Percentiles rank a stretch among this genome's conserved stretches.
These are phyloP conservation scores for Marasmarcha lunaedactyla DNA, from an alignment of 2,888 invertebrate species.

Conservation along the genomic window DNA sequence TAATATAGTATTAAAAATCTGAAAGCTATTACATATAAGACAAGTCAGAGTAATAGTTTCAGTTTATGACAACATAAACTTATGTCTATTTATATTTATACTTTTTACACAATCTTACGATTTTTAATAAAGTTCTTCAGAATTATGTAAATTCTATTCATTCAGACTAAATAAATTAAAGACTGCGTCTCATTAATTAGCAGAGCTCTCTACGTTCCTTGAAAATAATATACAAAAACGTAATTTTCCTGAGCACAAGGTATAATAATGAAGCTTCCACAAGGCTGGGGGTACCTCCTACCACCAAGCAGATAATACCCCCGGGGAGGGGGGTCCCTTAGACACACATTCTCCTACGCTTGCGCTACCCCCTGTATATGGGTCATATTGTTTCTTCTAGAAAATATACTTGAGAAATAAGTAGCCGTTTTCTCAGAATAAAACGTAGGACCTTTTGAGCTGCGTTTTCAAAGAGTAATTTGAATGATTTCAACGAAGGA, in stretches of 20 bases:
- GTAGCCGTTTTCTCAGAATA: too few species aligned
- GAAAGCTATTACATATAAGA: too few species aligned
- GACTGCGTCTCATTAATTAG: background rate
- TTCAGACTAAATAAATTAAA: background rate
- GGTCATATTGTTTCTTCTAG: constrained; percentile 47
- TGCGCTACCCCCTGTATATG: constrained; percentile 41
- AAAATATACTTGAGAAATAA: background rate
- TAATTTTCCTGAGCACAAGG: constrained; percentile 28
- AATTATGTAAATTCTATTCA: too few species aligned
- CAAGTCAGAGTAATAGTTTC: too few species aligned
- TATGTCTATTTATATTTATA: too few species aligned
- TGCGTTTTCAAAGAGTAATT: too few species aligned
- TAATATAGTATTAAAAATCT: too few species aligned
- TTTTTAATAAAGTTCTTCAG: too few species aligned
- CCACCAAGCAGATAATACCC: constrained; percentile 27
- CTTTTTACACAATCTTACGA: too few species aligned
- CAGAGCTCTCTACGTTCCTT: constrained; percentile 15
- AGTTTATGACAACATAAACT: too few species aligned
- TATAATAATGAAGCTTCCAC: constrained; percentile 23
- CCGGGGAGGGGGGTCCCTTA: constrained; percentile 30
- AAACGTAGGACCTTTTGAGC: too few species aligned
- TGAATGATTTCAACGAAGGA: too few species aligned
- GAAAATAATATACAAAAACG: constrained; percentile 25
- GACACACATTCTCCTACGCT: constrained; percentile 55
- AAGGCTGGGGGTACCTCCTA: background rate